These are phyloP conservation scores for Myotis vivesi DNA, from an alignment of 2,797 vertebrate genomes.

Conservation along the genomic window DNA sequence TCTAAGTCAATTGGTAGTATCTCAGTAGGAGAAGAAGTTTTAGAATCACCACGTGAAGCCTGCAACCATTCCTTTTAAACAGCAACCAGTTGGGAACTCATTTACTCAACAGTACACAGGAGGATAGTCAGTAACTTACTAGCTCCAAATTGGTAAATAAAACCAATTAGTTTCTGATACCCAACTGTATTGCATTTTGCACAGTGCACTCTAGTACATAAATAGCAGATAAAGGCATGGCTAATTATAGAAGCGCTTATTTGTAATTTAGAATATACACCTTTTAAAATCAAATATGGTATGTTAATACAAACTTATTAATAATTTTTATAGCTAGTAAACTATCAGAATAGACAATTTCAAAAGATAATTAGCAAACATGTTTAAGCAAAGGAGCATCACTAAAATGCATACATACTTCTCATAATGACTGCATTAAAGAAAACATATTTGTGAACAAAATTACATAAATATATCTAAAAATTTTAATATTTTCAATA, in stretches of 20 bases:
- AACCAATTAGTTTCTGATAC: conserved; percentile 31
- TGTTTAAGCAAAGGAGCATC: neutral
- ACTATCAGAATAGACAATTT: neutral
- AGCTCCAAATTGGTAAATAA: neutral
- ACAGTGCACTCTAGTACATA: neutral
- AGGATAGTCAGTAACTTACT: neutral
- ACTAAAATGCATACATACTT: neutral
- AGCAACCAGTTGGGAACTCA: neutral
- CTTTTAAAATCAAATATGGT: neutral
- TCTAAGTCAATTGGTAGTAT: neutral
- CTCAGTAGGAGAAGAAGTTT: neutral
- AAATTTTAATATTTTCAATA: neutral
- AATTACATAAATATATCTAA: neutral
- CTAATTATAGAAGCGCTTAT: neutral
- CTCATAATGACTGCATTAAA: neutral
- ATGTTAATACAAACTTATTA: neutral
- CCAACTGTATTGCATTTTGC: neutral
- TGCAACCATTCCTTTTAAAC: neutral
- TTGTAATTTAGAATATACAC: neutral
- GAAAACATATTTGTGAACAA: neutral
- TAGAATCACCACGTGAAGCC: neutral
- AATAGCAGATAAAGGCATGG: neutral
- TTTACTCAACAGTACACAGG: neutral
- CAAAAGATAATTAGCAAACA: neutral
- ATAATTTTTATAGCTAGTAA: neutral